Conservation (phyloP, 2,888 invertebrate genomes). For the Tipula helvola region DNA sequence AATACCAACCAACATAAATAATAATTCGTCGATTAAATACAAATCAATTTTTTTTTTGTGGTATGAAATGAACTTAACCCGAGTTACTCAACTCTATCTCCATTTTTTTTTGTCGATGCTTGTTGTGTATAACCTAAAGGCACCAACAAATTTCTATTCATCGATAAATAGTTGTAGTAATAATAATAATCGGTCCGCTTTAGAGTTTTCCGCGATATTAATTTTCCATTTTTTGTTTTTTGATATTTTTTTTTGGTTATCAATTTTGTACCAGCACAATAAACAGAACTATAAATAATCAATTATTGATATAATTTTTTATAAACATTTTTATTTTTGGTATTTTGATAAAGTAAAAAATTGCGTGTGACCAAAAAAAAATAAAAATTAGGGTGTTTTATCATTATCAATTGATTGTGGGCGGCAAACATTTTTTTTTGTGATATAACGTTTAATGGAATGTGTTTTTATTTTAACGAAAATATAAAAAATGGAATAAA, state of each 20-base stretch:
- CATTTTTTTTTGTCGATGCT: neutral
- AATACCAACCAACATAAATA: too few species aligned
- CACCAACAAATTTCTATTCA: neutral
- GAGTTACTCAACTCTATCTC: neutral
- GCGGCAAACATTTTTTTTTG: neutral
- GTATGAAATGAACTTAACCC: neutral
- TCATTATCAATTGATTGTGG: constrained; percentile 4
- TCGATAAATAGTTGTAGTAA: neutral
- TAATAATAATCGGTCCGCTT: neutral
- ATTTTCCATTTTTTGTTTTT: neutral
- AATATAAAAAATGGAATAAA: neutral
- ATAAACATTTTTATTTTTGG: neutral
- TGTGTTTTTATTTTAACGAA: neutral
- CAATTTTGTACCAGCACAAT: neutral
- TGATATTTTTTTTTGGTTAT: neutral
- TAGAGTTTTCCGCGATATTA: neutral
- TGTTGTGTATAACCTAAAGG: neutral
- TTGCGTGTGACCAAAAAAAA: neutral
- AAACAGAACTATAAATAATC: constrained; percentile 4
- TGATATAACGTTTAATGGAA: neutral
- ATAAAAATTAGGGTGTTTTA: neutral
- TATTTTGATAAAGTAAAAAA: neutral
- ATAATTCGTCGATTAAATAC: too few species aligned
- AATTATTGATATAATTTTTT: constrained; percentile 4
- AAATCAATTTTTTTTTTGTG: neutral